Conservation (phyloP, 2,113 vertebrate genomes). For the Pimephales promelas region DNA sequence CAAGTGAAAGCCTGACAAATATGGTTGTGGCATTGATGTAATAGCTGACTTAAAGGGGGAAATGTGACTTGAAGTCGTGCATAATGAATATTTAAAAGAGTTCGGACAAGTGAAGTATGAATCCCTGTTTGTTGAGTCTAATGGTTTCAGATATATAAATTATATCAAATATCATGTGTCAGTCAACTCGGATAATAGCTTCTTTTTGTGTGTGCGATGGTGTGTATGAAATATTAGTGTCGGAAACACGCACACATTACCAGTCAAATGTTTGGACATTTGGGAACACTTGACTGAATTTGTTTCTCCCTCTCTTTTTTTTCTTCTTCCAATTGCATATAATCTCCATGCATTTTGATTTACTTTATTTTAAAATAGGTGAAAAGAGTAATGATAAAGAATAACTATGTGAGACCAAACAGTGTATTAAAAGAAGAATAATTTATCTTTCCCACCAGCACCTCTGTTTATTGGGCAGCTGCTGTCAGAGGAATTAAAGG, state of each 20-base stretch:
- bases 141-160: constrained; percentile 11
- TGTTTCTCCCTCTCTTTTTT: no score
- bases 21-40: constrained; percentile 11
- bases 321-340: no score
- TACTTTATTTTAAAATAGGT: background rate
- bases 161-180: constrained; percentile 31
- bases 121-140: constrained; percentile 18
- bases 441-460: background rate
- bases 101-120: constrained; percentile 28
- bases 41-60: constrained; percentile 23
- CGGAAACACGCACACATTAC: background rate
- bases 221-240: background rate
- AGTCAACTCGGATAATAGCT: constrained; percentile 4
- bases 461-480: background rate
- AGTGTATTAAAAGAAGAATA: background rate
- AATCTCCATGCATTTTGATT: no score
- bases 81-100: constrained; percentile 38
- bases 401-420: background rate
- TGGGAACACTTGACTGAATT: no score
- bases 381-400: background rate
- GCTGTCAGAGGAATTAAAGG: background rate
- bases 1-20: constrained; percentile 30
- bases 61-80: constrained; percentile 12
- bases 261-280: no score
- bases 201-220: background rate